Conservation (phyloP, 2,888 invertebrate species). For the Pseudanteris insignis region DNA sequence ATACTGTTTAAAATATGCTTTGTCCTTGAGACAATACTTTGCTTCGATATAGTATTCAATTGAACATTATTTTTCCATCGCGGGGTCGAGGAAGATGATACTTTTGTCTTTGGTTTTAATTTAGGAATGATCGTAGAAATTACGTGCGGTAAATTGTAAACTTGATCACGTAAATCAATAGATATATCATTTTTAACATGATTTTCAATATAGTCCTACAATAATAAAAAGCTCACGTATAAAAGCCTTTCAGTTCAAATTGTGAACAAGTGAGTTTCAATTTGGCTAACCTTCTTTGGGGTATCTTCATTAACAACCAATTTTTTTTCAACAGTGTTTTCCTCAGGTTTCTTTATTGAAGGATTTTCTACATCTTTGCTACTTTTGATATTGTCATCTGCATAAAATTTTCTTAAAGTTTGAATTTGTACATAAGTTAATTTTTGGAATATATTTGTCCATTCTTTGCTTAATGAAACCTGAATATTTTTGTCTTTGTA, state of each 20-base stretch:
- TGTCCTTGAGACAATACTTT: slow-evolving; percentile 73
- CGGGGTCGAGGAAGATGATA: slow-evolving; percentile 56
- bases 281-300: neutral
- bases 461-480: slow-evolving; percentile 67
- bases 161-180: slow-evolving; percentile 44
- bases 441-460: slow-evolving; percentile 68
- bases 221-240: too few species aligned
- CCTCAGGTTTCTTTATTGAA: too few species aligned
- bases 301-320: neutral
- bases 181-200: too few species aligned
- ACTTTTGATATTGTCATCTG: slow-evolving; percentile 36
- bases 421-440: slow-evolving; percentile 60
- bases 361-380: slow-evolving; percentile 16
- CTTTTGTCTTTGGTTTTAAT: slow-evolving; percentile 56
- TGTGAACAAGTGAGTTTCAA: too few species aligned
- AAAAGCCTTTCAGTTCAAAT: too few species aligned
- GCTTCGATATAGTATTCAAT: slow-evolving; percentile 63
- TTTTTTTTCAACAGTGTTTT: neutral
- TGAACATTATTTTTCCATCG: slow-evolving; percentile 68
- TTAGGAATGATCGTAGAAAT: slow-evolving; percentile 65
- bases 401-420: slow-evolving; percentile 51
- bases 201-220: too few species aligned
- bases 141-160: slow-evolving; percentile 63
- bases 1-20: slow-evolving; percentile 75
- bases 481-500: slow-evolving; percentile 66